Base-by-base conservation (phyloP, 2,113 vertebrate genomes). In the Rhipidura dahli region DNA sequence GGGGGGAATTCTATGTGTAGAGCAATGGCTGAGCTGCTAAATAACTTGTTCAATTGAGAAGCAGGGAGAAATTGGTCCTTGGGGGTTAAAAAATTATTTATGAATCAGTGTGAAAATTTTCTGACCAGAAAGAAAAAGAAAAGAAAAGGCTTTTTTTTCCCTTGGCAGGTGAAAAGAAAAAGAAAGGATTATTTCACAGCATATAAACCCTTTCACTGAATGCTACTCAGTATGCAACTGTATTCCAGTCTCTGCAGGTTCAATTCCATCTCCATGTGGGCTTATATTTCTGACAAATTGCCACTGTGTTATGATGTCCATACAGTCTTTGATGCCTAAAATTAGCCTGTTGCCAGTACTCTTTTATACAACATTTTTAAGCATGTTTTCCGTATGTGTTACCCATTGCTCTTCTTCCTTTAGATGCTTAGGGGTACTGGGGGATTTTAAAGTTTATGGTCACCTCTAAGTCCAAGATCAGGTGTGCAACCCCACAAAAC, bases 101-200 rank as follows among this genome's bases (percentile, higher is more conserved):
- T 72, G 69, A 56, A 76, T 64, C 39, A 60, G 4, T 49, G 15
- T 66, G 30, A 78, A 81, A 87, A 73, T 75, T 1, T 75, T 70
- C 47, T 70, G 5, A 9, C 8, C 19, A 23, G n/a, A n/a, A n/a
- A n/a, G n/a, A n/a, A n/a, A 59, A 65, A 21, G n/a, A 16, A 54
- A n/a, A 44, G 3, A 24, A 7, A 39, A 24, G 8, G 1, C 0
- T 28, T 42, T 26, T 26, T 57, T 82, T 60, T 3, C 2, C 13
- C 4, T 63, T 63, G 19, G 11, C 17, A 65, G 15, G 4, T 79
- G 6, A 56, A 89, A 89, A 76, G 0, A 5, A 53, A 57, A 45
- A 42, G 44, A 20, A 37, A 51, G 2, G 1, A 5, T 50, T 81
- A n/a, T 68, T 88, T 92, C 49, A 56, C 33, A 65, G n/a, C 12